These are phyloP conservation scores for Lemur catta DNA, from an alignment of 2,797 vertebrate genomes.

Conservation along the genomic window DNA sequence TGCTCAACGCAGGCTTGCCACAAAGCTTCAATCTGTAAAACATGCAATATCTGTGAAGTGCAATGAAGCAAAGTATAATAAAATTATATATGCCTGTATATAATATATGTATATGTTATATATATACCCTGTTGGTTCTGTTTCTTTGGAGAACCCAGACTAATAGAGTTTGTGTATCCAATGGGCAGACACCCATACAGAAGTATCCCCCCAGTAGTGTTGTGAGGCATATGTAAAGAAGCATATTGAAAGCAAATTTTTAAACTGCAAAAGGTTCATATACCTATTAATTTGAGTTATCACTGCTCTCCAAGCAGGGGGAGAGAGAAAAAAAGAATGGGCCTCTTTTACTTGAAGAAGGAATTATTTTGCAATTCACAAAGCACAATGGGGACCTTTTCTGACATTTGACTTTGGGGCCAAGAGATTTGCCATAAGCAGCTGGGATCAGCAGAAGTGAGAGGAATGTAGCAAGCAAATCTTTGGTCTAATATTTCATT, in stretches of 20 bases:
- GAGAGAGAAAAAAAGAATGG: background rate
- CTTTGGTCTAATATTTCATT: slow-evolving; percentile 72
- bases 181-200: background rate
- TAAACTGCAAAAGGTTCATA: background rate
- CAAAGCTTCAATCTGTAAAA: background rate
- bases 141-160: background rate
- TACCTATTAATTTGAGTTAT: background rate
- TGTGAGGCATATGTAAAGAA: background rate
- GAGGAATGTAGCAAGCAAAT: slow-evolving; percentile 61
- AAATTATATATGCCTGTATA: background rate
- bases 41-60: background rate
- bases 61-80: background rate
- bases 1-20: background rate
- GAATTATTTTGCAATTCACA: slow-evolving; percentile 70
- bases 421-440: slow-evolving; percentile 72
- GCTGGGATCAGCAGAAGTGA: slow-evolving; percentile 62
- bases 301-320: background rate
- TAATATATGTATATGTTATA: background rate
- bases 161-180: background rate
- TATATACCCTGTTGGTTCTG: background rate
- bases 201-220: background rate
- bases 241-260: background rate
- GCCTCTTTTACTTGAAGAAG: slow-evolving; percentile 34
- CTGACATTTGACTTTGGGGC: slow-evolving; percentile 73
- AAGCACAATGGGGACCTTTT: slow-evolving; percentile 63